These are phyloP conservation scores for Nasonovia ribisnigri DNA, from an alignment of 2,888 invertebrate genomes.

Conservation along the genomic window DNA sequence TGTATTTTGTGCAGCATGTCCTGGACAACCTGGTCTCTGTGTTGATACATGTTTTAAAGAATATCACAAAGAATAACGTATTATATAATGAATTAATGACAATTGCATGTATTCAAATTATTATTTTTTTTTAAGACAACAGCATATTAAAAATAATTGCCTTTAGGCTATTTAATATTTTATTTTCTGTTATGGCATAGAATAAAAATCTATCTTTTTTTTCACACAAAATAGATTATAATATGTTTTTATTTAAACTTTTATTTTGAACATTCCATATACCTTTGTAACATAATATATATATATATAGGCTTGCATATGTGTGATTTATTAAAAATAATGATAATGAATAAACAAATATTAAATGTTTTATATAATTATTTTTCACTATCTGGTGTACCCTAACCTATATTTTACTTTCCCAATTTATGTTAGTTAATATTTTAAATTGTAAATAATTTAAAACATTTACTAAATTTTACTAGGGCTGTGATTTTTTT, in stretches of 20 bases:
- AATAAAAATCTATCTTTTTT: background rate
- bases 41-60: conserved; percentile 42
- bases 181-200: background rate
- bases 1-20: conserved; percentile 53
- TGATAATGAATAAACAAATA: background rate
- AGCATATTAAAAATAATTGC: background rate
- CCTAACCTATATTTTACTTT: background rate
- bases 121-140: background rate
- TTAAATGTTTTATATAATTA: background rate
- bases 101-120: background rate
- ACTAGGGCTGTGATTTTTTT: background rate
- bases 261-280: background rate
- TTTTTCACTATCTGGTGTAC: background rate
- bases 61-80: conserved; percentile 18
- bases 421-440: background rate
- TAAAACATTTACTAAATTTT: background rate
- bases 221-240: background rate
- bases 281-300: background rate
- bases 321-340: background rate
- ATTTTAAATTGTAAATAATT: background rate
- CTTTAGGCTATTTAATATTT: background rate
- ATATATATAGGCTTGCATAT: background rate
- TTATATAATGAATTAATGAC: background rate
- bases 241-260: background rate
- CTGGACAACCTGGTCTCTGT: conserved; percentile 53